phyloP scores from a whole-genome alignment of 2,797 vertebrate genomes.

The Mastacembelus armatus region DNA sequence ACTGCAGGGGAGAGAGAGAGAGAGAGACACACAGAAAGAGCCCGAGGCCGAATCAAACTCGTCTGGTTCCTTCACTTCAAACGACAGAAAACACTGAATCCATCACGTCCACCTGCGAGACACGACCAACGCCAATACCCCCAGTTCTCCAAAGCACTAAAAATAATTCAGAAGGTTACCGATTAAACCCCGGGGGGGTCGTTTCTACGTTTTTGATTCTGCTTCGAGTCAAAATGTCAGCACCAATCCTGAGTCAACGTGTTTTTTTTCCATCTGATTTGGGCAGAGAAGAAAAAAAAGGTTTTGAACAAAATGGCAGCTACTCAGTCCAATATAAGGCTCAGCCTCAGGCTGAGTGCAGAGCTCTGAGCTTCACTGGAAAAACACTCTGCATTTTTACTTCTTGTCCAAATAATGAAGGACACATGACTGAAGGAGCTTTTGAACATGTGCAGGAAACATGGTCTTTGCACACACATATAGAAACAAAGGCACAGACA shows the following conservation, averaged over 20 bases:
- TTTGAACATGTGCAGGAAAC: not conserved
- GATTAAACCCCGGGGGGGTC: no score
- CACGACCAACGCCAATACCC: not conserved
- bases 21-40: not conserved
- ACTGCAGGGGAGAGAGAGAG: not conserved
- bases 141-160: not conserved
- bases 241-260: not conserved
- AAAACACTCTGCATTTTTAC: not conserved
- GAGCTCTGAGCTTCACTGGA: not conserved
- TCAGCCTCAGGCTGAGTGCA: not conserved
- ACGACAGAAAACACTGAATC: not conserved
- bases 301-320: constrained; percentile 43
- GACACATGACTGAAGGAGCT: not conserved
- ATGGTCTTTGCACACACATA: no score
- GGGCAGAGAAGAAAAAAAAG: not conserved
- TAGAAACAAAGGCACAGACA: no score
- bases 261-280: not conserved
- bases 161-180: no score
- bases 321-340: constrained; percentile 4
- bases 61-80: constrained; percentile 3
- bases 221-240: not conserved
- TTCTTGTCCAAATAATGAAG: no score
- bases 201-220: no score
- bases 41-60: not conserved
- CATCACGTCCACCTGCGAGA: not conserved